Evolutionary conservation across 2,797 vertebrate genomes (phyloP).

Genomic region (Lophotriccus pileatus): DNA sequence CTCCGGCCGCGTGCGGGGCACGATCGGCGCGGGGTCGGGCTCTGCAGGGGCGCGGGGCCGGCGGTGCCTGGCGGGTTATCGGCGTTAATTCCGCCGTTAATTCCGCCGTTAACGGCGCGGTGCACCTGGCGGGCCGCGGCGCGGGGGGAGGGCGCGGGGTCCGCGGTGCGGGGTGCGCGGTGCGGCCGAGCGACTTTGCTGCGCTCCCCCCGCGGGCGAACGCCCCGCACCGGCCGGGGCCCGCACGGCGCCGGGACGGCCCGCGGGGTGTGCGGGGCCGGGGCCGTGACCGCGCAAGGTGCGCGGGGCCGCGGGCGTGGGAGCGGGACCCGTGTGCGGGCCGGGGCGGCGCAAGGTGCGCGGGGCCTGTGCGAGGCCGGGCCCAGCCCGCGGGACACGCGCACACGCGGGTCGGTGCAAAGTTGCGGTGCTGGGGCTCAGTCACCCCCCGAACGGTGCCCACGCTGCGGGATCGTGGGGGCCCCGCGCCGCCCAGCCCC

Average conservation of each 20-base stretch:
- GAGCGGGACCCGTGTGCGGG: not conserved
- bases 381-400: not conserved
- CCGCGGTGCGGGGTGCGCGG: no score
- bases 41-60: not conserved
- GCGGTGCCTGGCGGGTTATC: not conserved
- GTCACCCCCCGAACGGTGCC: not conserved
- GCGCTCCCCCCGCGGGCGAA: no score
- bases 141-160: not conserved
- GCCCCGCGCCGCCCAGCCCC: not conserved
- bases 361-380: not conserved
- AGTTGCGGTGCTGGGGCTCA: not conserved
- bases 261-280: not conserved
- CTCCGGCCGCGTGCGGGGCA: not conserved
- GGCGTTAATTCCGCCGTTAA: no score
- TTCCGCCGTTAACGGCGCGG: not conserved
- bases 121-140: conserved; percentile 22
- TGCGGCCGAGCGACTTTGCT: no score
- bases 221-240: not conserved
- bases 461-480: not conserved
- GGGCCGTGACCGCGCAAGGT: not conserved
- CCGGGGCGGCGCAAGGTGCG: not conserved
- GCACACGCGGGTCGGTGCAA: not conserved
- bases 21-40: not conserved
- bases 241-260: not conserved
- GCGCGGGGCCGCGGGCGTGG: not conserved